A percentile compares a stretch with the other conserved stretches of the same genome.
Evolutionary conservation across 2,888 invertebrate genomes (phyloP).

Genomic region (Parochlus steinenii): DNA sequence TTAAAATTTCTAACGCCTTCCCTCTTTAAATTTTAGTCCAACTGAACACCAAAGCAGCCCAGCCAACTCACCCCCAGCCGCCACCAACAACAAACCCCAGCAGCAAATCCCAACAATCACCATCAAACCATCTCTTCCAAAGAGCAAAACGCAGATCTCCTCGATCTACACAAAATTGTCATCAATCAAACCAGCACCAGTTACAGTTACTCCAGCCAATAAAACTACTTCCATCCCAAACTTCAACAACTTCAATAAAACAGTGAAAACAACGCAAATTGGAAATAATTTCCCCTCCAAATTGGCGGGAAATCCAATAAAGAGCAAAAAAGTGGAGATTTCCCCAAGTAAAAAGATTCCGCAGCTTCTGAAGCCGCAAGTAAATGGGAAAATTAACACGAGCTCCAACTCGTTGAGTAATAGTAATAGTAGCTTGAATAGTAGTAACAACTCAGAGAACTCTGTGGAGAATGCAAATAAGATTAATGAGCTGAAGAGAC

Average conservation of each 20-base stretch:
- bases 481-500: too few species aligned
- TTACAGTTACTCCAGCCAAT: not conserved
- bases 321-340: not conserved
- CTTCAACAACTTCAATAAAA: slow-evolving; percentile 1
- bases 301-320: not conserved
- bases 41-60: not conserved
- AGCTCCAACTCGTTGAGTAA: too few species aligned
- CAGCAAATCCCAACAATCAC: slow-evolving; percentile 9
- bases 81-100: not conserved
- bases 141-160: slow-evolving; percentile 11
- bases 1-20: not conserved
- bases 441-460: too few species aligned
- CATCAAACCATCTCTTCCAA: slow-evolving; percentile 4
- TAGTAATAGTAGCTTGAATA: too few species aligned
- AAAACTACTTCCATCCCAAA: slow-evolving; percentile 8
- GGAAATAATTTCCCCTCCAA: slow-evolving; percentile 7
- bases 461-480: too few species aligned
- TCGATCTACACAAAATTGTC: slow-evolving; percentile 10
- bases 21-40: not conserved
- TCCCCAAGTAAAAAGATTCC: slow-evolving; percentile 6
- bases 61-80: not conserved
- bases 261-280: slow-evolving; percentile 13
- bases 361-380: slow-evolving; percentile 7
- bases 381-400: too few species aligned
- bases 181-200: slow-evolving; percentile 6